These are phyloP conservation scores for Oceanodroma tethys DNA, from an alignment of 2,113 vertebrate genomes.

Conservation along the genomic window DNA sequence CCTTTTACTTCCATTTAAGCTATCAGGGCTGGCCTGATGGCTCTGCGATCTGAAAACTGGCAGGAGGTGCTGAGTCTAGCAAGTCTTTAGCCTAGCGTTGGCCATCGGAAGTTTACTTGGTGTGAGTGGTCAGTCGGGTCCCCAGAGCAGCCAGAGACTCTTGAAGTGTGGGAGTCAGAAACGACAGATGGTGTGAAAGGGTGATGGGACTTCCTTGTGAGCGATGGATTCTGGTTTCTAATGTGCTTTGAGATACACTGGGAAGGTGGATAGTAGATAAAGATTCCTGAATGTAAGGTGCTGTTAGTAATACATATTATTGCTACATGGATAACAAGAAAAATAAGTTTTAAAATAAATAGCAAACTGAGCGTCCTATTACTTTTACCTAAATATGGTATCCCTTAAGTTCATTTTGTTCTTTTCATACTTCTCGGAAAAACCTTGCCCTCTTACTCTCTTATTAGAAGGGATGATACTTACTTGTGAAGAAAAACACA, in stretches of 20 bases:
- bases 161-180: neutral
- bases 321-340: neutral
- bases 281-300: neutral
- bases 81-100: neutral
- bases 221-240: neutral
- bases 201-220: neutral
- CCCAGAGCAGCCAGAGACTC: neutral
- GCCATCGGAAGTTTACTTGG: neutral
- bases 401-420: neutral
- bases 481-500: neutral
- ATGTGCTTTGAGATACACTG: neutral
- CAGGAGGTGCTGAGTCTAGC: neutral
- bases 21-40: neutral
- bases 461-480: neutral
- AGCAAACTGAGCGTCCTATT: neutral
- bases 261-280: neutral
- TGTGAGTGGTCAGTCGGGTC: neutral
- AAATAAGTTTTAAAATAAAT: neutral
- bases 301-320: neutral
- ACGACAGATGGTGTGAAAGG: neutral
- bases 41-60: neutral
- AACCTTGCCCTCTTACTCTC: neutral
- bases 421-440: neutral
- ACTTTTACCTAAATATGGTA: neutral
- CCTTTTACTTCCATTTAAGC: neutral